Evolutionary conservation across 2,113 vertebrate genomes (phyloP).

Genomic region (Chrysemys picta): DNA sequence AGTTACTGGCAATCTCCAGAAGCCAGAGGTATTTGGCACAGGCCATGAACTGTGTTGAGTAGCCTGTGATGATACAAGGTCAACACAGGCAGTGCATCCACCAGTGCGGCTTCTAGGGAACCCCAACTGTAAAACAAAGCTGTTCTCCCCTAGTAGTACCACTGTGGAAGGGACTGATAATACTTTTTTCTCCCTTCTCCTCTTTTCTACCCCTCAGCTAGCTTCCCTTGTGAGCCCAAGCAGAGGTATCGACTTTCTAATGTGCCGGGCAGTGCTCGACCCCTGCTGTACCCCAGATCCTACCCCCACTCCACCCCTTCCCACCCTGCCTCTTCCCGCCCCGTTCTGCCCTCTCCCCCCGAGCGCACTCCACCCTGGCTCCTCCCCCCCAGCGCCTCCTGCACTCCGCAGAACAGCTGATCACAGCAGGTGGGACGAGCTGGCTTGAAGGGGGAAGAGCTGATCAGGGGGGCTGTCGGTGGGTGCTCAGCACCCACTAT

Average conservation of each 20-base stretch:
- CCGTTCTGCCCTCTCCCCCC: too few relatives aligned
- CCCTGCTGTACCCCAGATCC: too few relatives aligned
- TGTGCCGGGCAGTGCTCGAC: too few relatives aligned
- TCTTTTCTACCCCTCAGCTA: background rate
- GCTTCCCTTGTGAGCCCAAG: background rate
- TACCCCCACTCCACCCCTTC: too few relatives aligned
- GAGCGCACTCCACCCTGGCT: fast-evolving
- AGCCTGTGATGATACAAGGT: background rate
- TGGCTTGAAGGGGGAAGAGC: too few relatives aligned
- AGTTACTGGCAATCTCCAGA: background rate
- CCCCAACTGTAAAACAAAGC: fast-evolving
- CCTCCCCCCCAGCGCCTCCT: too few relatives aligned
- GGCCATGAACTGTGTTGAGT: background rate
- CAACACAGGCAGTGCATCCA: background rate
- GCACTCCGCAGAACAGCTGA: too few relatives aligned
- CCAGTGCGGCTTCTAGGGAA: background rate
- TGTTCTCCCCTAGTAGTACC: background rate
- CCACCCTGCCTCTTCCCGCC: too few relatives aligned
- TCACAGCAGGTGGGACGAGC: too few relatives aligned
- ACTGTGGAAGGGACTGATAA: background rate
- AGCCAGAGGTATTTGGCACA: background rate
- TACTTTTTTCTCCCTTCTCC: background rate
- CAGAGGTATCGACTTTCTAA: too few relatives aligned
- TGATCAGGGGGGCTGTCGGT: too few relatives aligned
- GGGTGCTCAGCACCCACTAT: too few relatives aligned